These are phyloP conservation scores for Palythoa heliodiscus DNA, from an alignment of 92 coral and sea anemone genomes.

Conservation along the genomic window DNA sequence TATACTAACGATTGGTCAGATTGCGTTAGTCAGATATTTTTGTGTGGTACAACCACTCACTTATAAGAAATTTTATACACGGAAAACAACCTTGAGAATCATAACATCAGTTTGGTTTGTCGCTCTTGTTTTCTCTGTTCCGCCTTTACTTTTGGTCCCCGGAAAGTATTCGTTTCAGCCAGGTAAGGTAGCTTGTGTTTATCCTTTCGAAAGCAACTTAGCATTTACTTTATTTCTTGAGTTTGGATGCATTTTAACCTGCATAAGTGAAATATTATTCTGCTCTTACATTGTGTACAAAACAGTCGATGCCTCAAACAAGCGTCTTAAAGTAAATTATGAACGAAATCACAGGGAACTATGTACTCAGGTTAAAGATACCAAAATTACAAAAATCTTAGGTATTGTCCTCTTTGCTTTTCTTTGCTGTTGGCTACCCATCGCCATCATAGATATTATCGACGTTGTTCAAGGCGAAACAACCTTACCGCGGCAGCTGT, in stretches of 20 bases:
- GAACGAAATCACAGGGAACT: constrained; percentile 11
- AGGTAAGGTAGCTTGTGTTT: constrained; percentile 45
- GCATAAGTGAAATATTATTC: constrained; percentile 23
- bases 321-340: constrained; percentile 11
- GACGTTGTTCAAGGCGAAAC: constrained; percentile 53
- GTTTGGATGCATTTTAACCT: not conserved
- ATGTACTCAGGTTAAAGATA: constrained; percentile 61
- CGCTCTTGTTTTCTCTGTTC: constrained; percentile 27
- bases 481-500: constrained; percentile 49
- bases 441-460: constrained; percentile 59
- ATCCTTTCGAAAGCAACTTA: constrained; percentile 30
- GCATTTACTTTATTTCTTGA: constrained; percentile 39
- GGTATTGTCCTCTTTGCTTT: constrained; percentile 64
- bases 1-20: constrained; percentile 17
- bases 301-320: constrained; percentile 38
- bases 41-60: constrained; percentile 35
- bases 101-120: constrained; percentile 21
- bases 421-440: constrained; percentile 66
- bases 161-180: constrained; percentile 43
- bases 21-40: constrained; percentile 32
- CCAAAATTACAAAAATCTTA: constrained; percentile 66
- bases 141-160: constrained; percentile 18
- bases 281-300: constrained; percentile 49
- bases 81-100: constrained; percentile 21
- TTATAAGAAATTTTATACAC: constrained; percentile 7